Conservation (phyloP, 2,113 vertebrate genomes). For the Erythrolamprus reginae region DNA sequence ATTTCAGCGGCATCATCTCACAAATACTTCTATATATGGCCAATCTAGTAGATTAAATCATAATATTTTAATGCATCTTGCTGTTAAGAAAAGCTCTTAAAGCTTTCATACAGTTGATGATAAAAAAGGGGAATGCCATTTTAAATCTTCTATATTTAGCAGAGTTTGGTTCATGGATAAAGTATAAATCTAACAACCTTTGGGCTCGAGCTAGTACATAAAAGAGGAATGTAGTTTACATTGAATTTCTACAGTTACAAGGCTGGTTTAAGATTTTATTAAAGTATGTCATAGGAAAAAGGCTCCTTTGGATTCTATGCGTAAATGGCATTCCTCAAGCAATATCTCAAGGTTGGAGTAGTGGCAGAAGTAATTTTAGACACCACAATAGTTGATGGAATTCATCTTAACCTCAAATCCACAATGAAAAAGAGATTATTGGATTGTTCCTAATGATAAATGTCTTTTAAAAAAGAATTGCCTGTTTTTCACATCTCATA, state of each 20-base stretch:
- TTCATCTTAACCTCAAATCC: background rate
- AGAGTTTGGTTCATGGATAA: background rate
- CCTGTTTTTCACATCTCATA: background rate
- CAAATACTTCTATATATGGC: background rate
- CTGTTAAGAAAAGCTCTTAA: accelerated
- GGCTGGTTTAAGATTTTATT: background rate
- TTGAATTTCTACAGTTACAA: background rate
- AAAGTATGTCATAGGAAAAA: background rate
- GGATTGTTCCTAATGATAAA: background rate
- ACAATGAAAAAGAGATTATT: background rate
- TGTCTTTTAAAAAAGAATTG: background rate
- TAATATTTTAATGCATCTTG: background rate
- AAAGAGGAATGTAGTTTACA: background rate
- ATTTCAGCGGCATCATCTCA: background rate
- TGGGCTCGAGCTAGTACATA: background rate
- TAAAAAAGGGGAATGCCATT: background rate
- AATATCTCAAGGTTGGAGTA: background rate
- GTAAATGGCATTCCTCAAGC: background rate
- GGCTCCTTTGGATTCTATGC: background rate
- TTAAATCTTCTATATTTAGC: background rate
- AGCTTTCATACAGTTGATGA: background rate
- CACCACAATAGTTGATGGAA: background rate
- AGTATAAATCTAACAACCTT: background rate
- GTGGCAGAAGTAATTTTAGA: background rate
- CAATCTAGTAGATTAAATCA: background rate